These are phyloP conservation scores for Ursus arctos DNA, from an alignment of 2,113 vertebrate genomes.

Conservation along the genomic window DNA sequence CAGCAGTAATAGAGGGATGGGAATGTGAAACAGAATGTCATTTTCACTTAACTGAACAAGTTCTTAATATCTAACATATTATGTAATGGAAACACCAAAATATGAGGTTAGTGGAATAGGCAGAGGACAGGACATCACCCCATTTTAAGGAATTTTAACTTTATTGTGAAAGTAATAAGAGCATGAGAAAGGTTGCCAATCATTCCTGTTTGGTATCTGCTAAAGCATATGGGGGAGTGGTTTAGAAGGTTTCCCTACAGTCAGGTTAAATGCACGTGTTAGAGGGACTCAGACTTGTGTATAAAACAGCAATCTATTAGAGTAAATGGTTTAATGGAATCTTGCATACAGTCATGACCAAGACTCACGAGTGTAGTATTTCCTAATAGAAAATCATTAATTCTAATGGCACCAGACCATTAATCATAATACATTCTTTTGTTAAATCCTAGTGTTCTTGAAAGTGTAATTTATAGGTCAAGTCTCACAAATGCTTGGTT, in stretches of 20 bases:
- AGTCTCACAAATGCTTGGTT: conserved; percentile 68
- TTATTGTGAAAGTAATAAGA: neutral
- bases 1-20: neutral
- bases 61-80: neutral
- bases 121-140: neutral
- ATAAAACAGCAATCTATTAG: conserved; percentile 39
- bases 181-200: neutral
- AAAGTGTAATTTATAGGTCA: conserved; percentile 63
- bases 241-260: neutral
- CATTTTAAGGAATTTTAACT: neutral
- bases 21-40: neutral
- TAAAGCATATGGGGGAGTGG: neutral
- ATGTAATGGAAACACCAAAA: neutral
- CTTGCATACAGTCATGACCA: conserved; percentile 18
- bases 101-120: neutral
- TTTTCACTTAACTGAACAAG: neutral
- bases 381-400: conserved; percentile 77
- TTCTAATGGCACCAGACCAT: conserved; percentile 61
- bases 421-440: conserved; percentile 76
- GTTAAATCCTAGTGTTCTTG: conserved; percentile 24
- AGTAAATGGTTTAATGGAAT: conserved; percentile 59
- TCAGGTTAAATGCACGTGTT: neutral
- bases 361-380: conserved; percentile 59
- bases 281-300: neutral
- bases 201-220: neutral